Conservation (phyloP, 2,797 vertebrate species). For the Cynodonichthys magdalenae region DNA sequence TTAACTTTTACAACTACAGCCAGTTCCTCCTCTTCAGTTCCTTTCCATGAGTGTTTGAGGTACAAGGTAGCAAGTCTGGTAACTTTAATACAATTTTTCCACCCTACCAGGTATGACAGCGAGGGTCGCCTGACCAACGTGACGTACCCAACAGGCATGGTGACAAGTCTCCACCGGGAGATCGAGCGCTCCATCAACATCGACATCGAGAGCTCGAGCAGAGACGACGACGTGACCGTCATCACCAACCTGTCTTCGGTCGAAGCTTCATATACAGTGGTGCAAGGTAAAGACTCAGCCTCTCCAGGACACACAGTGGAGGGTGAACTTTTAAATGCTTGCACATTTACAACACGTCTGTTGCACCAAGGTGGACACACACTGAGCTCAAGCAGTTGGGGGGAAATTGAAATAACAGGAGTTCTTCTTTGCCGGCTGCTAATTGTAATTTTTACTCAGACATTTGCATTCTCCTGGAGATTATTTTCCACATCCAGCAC, state of each 20-base stretch:
- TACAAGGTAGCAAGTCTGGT: background rate
- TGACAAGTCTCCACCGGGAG: slow-evolving; percentile 96
- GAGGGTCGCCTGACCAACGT: slow-evolving; percentile 98
- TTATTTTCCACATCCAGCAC: slow-evolving; percentile 46
- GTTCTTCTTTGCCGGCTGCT: slow-evolving; percentile 35
- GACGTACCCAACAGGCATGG: slow-evolving; percentile 97
- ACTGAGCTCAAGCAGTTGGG: too few species aligned
- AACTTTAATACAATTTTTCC: slow-evolving; percentile 6
- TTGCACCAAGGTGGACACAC: too few species aligned
- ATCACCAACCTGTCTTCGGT: slow-evolving; percentile 99
- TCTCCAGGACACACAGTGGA: too few species aligned
- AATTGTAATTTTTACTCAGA: slow-evolving; percentile 66
- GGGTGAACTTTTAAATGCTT: too few species aligned
- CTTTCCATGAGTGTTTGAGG: background rate
- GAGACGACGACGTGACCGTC: slow-evolving; percentile 97
- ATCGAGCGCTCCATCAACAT: slow-evolving; percentile 99
- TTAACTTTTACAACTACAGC: slow-evolving; percentile 42
- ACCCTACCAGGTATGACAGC: slow-evolving; percentile 91
- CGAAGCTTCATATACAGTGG: slow-evolving; percentile 97
- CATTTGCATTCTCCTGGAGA: slow-evolving; percentile 56
- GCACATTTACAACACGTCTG: too few species aligned
- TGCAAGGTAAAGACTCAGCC: slow-evolving; percentile 87
- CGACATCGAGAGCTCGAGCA: slow-evolving; percentile 98
- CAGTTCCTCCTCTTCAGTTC: background rate
- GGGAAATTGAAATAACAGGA: background rate